Evolutionary conservation across 2,888 invertebrate genomes (phyloP), one percentile per base, ranked within the genome.

Genomic region (Synanthedon myopaeformis): DNA sequence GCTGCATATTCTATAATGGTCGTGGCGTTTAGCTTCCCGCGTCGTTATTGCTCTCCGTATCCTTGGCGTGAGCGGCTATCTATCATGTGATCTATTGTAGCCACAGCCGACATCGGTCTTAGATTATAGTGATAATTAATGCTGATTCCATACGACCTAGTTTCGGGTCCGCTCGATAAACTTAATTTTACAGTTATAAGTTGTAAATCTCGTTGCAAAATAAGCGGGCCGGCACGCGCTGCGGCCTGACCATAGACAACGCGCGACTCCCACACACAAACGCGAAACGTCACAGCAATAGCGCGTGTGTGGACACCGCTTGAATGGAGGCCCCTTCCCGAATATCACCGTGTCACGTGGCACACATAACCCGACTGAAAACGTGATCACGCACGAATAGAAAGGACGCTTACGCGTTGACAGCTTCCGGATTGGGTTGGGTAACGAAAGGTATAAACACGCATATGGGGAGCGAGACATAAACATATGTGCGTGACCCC

Each of bases 81-180:
- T 83, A 82, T 83, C 82, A 84, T 82, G 85, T 86, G 85, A 85
- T 86, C 86, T 86, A 85, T 86, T 85, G 86, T 86, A 79, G 76
- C 73, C 72, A 74, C 71, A 75, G 69, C 75, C 82, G 76, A 80
- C 82, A 81, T 82, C 81, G 83, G 78, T 81, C 79, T 79, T 74
- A 85, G 85, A 86, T 86, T 85, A 83, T 76, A 82, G 77, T 81
- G 82, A 85, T 85, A 86, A 86, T 86, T 86, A 85, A 86, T 86
- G 85, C 82, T 86, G 86, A 87, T 85, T 86, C 84, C 87, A 86
- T 86, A 85, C 86, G 86, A 86, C 86, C 86, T 83, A 86, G 79
- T 79, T 86, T 80, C 76, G 76, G 79, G 74, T 74, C 74, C 74
- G 81, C 77, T 82, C 82, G 85, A 82, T 83, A 82, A 82, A 86